Evolutionary conservation across 2,113 vertebrate genomes (phyloP), one percentile per base, ranked within the genome.

Genomic region (Empidonax traillii): DNA sequence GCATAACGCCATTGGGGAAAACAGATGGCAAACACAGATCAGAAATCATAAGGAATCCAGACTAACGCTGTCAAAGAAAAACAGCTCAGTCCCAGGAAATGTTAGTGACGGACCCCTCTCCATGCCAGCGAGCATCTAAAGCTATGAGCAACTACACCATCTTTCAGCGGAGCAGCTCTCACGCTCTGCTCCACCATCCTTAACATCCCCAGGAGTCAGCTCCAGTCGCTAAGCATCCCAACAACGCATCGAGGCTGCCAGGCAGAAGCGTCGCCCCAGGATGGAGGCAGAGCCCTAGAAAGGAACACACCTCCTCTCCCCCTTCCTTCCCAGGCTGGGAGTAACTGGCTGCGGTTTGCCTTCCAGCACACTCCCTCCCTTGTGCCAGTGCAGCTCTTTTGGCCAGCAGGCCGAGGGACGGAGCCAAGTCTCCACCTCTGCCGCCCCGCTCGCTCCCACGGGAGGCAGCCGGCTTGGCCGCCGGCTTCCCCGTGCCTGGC

Each of bases 361-460:
- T 94, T 81, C 90, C 90, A 91, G 85, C 93, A 69, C 82, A 7
- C 75, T 93, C 72, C 46, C 46, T 83, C 39, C 74, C 58, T 39
- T 28, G 67, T 75, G 81, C 87, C 91, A 86, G 51, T 2, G 12
- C 75, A 49, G 89, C 88, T 69, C 78, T 90, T 69, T 85, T 95
- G 94, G 96, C 94, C 75, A 58, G 79, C 43, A 7, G 86, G 77
- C 44, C 3, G 2, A 74, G 25, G 28, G 73, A 61, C 6, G 1
- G 43, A 92, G 94, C 87, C 94, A 95, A 95, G 89, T 58, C 91
- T 91, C 91, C 85, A 66, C 65, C 75, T 90, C 82, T 33, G 82
- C 33, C 27, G n/a, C 47, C 65, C 72, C n/a, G 8, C 68, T 86
- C 10, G 8, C 39, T 80, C 66, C 66, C 66, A 4, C 24, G 37